Percentiles rank a stretch among this genome's conserved stretches.
phyloP scores from a whole-genome alignment of 2,888 invertebrate species.

The Cosmopolites sordidus region DNA sequence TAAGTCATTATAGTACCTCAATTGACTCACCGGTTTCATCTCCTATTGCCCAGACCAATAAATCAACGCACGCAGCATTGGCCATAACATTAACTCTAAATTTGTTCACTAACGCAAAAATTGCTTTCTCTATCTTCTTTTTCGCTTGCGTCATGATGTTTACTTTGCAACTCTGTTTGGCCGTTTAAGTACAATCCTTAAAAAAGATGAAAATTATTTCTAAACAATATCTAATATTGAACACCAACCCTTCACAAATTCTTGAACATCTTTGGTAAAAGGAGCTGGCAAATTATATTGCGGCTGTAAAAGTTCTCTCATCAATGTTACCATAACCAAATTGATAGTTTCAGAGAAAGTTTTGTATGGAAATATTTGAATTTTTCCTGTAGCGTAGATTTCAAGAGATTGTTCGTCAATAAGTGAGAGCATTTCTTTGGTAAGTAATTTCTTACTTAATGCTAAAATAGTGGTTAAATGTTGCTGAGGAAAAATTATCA shows the following conservation, averaged over 20 bases:
- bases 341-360: slow-evolving; percentile 93
- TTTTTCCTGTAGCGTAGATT: slow-evolving; percentile 67
- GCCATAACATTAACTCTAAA: slow-evolving; percentile 95
- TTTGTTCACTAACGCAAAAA: slow-evolving; percentile 76
- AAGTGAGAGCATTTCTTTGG: slow-evolving; percentile 71
- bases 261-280: slow-evolving; percentile 87
- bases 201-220: slow-evolving; percentile 55
- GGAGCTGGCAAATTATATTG: slow-evolving; percentile 85
- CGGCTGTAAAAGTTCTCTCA: slow-evolving; percentile 85
- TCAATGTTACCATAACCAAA: slow-evolving; percentile 84
- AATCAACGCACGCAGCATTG: slow-evolving; percentile 94
- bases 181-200: slow-evolving; percentile 86
- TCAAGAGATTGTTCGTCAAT: slow-evolving; percentile 82
- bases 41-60: slow-evolving; percentile 95
- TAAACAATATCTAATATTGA: slow-evolving; percentile 5
- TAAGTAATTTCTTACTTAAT: slow-evolving; percentile 77
- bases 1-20: too few relatives aligned
- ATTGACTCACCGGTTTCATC: slow-evolving; percentile 81
- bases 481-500: slow-evolving; percentile 66
- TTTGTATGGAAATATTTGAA: slow-evolving; percentile 80
- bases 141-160: slow-evolving; percentile 80
- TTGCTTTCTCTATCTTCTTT: slow-evolving; percentile 78
- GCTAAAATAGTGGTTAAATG: slow-evolving; percentile 77
- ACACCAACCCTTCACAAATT: slow-evolving; percentile 47
- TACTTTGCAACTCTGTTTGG: slow-evolving; percentile 86